These are phyloP conservation scores for Microcaecilia unicolor DNA, from an alignment of 2,797 vertebrate species.

Conservation along the genomic window DNA sequence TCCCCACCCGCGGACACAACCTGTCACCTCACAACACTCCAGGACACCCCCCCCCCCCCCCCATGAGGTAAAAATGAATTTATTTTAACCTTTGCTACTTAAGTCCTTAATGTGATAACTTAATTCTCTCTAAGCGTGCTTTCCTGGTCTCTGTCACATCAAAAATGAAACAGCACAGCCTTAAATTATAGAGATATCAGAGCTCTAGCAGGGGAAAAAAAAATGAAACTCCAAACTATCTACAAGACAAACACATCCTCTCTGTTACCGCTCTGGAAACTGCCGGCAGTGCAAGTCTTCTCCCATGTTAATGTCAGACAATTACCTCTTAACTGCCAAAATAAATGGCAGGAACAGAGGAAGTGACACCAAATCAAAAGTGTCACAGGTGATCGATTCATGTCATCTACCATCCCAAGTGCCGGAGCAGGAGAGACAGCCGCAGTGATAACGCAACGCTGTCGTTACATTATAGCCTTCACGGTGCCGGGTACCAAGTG, in stretches of 20 bases:
- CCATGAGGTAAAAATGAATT: no score
- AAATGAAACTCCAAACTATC: no score
- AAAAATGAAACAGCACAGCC: neutral
- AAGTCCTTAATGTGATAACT: no score
- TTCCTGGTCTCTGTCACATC: no score
- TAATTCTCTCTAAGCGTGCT: no score
- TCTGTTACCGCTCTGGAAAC: slow-evolving; percentile 53
- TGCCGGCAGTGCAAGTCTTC: slow-evolving; percentile 64
- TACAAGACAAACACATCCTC: slow-evolving; percentile 69
- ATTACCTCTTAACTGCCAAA: slow-evolving; percentile 99
- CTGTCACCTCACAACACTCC: no score
- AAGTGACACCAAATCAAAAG: slow-evolving; percentile 98
- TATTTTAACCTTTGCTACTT: no score
- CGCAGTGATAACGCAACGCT: slow-evolving; percentile 82
- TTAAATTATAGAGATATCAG: neutral
- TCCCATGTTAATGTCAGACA: slow-evolving; percentile 91
- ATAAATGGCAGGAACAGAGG: slow-evolving; percentile 91
- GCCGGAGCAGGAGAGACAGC: slow-evolving; percentile 49
- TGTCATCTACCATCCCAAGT: slow-evolving; percentile 79
- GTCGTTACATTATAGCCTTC: slow-evolving; percentile 86
- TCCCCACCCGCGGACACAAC: no score
- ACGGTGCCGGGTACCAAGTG: slow-evolving; percentile 60
- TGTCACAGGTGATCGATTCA: slow-evolving; percentile 99
- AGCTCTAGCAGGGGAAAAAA: neutral
- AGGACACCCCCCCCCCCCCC: no score